A percentile compares a stretch with the other conserved stretches of the same genome.
Conservation (phyloP, 1,140 invertebrate genomes). For the Hylaeus volcanicus region DNA sequence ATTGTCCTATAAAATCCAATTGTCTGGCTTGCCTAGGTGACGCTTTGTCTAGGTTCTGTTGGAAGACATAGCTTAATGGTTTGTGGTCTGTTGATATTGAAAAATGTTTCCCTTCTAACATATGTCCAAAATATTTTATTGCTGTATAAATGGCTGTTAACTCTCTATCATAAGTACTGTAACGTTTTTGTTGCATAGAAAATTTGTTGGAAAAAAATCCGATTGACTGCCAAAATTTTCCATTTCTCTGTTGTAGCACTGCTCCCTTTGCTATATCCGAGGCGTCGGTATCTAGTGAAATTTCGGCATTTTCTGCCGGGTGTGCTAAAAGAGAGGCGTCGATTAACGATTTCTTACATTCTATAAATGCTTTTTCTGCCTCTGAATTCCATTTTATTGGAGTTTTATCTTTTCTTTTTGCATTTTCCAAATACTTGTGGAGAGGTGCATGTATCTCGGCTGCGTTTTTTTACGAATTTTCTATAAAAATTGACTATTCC, state of each 20-base stretch:
- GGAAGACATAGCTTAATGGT: no score
- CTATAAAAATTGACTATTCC: background rate
- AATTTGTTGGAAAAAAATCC: constrained; percentile 1
- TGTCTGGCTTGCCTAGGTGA: no score
- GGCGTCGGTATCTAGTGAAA: background rate
- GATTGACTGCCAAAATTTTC: background rate
- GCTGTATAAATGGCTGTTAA: background rate
- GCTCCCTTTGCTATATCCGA: background rate
- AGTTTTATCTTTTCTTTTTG: background rate
- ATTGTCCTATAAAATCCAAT: no score
- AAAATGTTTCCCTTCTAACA: background rate
- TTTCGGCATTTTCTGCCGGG: background rate
- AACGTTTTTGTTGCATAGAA: background rate
- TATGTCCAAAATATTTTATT: background rate
- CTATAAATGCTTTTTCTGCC: background rate
- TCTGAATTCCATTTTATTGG: background rate
- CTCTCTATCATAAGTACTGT: background rate
- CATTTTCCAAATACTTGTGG: background rate
- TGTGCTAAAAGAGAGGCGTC: background rate
- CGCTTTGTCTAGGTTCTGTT: no score
- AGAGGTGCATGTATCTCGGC: background rate
- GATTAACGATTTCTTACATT: background rate
- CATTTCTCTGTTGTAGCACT: background rate
- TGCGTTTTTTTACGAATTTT: background rate
- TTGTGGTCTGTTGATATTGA: no score